A percentile compares a stretch with the other conserved stretches of the same genome.
Conservation (phyloP, 2,113 vertebrate species). For the Rynchops niger region DNA sequence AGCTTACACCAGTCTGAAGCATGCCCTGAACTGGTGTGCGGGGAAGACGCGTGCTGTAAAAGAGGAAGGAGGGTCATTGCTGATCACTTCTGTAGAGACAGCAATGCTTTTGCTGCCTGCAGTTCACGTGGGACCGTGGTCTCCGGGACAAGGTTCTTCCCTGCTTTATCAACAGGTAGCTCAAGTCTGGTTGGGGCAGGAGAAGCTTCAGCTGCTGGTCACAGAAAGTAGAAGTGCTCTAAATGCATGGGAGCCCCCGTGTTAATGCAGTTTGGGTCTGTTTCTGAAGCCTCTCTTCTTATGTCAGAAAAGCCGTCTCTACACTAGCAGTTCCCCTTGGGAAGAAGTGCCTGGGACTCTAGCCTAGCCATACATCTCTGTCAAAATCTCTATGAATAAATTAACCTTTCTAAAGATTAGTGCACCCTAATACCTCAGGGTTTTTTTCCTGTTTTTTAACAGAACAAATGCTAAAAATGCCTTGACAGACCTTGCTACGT, state of each 20-base stretch:
- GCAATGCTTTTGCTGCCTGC: neutral
- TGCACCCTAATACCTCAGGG: slow-evolving; percentile 96
- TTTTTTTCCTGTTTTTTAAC: slow-evolving; percentile 81
- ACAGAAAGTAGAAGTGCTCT: neutral
- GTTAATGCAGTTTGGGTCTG: slow-evolving; percentile 42
- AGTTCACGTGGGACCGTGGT: rapidly evolving
- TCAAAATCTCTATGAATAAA: slow-evolving; percentile 99
- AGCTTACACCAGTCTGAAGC: neutral
- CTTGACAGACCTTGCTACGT: slow-evolving; percentile 81
- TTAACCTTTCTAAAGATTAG: slow-evolving; percentile 99
- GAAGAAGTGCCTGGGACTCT: slow-evolving; percentile 87
- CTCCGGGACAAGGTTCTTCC: neutral
- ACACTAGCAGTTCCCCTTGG: slow-evolving; percentile 81
- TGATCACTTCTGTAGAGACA: rapidly evolving
- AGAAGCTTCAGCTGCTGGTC: neutral
- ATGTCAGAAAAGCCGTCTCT: slow-evolving; percentile 65
- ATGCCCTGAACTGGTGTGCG: neutral
- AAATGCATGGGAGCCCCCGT: neutral
- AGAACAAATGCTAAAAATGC: slow-evolving; percentile 86
- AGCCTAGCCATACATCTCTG: slow-evolving; percentile 96
- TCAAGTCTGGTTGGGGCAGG: neutral
- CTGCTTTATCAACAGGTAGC: neutral
- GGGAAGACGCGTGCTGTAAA: neutral
- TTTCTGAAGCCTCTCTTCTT: slow-evolving; percentile 56
- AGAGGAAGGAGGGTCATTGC: neutral